These are phyloP conservation scores for Epistrophe eligans DNA, from an alignment of 2,888 invertebrate genomes.

Conservation along the genomic window DNA sequence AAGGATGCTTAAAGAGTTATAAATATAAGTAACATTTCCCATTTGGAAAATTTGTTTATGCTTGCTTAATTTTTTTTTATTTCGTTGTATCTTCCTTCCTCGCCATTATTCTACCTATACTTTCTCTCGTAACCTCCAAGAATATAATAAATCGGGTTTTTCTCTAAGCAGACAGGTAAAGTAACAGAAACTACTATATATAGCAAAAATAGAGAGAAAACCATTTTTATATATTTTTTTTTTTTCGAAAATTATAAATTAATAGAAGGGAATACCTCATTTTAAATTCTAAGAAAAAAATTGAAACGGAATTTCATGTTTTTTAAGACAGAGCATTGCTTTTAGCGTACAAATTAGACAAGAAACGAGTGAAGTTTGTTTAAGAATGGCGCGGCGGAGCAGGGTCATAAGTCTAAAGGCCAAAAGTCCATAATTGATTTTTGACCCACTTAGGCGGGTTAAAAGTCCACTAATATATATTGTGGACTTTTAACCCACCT, in stretches of 20 bases:
- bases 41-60: constrained; percentile 66
- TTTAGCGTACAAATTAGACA: too few relatives aligned
- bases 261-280: background rate
- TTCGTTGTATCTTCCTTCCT: background rate
- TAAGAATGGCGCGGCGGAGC: too few relatives aligned
- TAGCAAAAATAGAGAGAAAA: background rate
- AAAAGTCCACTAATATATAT: too few relatives aligned
- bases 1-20: constrained; percentile 63
- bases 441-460: too few relatives aligned
- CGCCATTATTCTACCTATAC: constrained; percentile 3
- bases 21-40: constrained; percentile 60
- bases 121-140: background rate
- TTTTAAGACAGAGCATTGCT: too few relatives aligned
- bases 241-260: constrained; percentile 24
- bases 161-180: constrained; percentile 52
- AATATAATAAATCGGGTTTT: constrained; percentile 29
- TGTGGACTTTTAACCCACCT: too few relatives aligned
- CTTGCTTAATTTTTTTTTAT: constrained; percentile 34
- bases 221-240: background rate
- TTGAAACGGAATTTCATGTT: too few relatives aligned
- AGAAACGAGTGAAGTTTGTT: too few relatives aligned
- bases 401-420: too few relatives aligned
- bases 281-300: too few relatives aligned
- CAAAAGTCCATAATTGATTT: too few relatives aligned
- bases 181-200: constrained; percentile 10